These are phyloP conservation scores for Eilema caniola DNA, from an alignment of 2,888 invertebrate genomes.

Conservation along the genomic window DNA sequence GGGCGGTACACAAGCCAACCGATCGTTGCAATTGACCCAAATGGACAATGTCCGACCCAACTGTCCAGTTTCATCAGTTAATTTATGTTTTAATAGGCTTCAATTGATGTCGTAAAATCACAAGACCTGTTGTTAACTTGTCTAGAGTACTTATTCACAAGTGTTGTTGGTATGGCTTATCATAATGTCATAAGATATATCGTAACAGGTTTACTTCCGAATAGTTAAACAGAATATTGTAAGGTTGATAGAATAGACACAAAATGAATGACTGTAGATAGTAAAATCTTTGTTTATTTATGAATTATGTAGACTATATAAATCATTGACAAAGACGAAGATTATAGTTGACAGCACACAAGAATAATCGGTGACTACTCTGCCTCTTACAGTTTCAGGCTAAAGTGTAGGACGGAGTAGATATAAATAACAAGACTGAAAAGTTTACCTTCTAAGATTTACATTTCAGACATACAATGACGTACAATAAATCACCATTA, in stretches of 20 bases:
- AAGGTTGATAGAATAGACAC: background rate
- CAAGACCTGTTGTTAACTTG: conserved; percentile 9
- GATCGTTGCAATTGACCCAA: conserved; percentile 73
- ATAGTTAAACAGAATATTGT: background rate
- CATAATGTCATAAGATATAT: background rate
- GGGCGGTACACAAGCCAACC: conserved; percentile 60
- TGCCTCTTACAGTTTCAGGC: background rate
- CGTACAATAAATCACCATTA: background rate
- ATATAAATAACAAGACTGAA: background rate
- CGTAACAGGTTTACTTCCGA: conserved; percentile 1
- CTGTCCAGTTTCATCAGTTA: conserved; percentile 61
- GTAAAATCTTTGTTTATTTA: background rate
- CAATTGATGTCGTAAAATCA: conserved; percentile 34
- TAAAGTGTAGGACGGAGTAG: background rate
- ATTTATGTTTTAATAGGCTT: conserved; percentile 61
- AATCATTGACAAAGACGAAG: background rate
- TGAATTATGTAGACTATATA: background rate
- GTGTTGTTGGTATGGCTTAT: background rate
- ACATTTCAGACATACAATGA: background rate
- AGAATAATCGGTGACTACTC: background rate
- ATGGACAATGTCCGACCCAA: conserved; percentile 61
- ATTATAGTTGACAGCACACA: background rate
- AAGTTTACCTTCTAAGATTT: too few species aligned
- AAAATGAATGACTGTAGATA: background rate
- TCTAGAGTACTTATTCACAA: conserved; percentile 15